phyloP scores from a whole-genome alignment of 1,140 invertebrate genomes.

The Zaprionus inermis region DNA sequence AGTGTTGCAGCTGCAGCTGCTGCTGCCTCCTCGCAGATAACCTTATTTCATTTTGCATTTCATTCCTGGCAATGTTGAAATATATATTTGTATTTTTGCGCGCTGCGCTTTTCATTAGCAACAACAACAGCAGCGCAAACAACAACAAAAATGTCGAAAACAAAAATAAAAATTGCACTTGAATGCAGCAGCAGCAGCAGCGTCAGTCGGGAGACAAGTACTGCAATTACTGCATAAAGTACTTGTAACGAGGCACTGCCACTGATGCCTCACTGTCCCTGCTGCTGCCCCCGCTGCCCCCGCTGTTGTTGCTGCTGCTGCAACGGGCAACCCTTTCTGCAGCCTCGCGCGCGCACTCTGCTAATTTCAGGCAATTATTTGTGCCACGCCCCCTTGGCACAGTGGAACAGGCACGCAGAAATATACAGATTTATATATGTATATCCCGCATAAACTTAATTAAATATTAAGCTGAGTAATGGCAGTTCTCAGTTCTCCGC shows the following conservation, averaged over 20 bases:
- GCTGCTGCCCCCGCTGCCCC: too few species aligned
- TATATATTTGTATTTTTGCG: constrained; percentile 47
- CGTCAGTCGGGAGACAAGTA: constrained; percentile 64
- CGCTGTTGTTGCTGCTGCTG: constrained; percentile 7
- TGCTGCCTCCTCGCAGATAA: constrained; percentile 28
- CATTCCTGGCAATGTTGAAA: constrained; percentile 18
- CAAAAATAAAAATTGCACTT: constrained; percentile 66
- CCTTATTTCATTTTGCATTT: constrained; percentile 48
- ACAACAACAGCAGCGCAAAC: background rate
- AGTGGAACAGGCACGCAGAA: background rate
- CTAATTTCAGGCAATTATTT: constrained; percentile 83
- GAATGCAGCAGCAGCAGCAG: constrained; percentile 41
- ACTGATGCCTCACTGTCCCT: constrained; percentile 30
- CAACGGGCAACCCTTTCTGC: constrained; percentile 21
- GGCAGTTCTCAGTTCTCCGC: background rate
- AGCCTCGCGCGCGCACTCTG: background rate
- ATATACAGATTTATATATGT: background rate
- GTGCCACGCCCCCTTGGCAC: constrained; percentile 47
- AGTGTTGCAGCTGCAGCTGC: constrained; percentile 17
- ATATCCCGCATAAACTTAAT: constrained; percentile 2
- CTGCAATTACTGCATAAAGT: constrained; percentile 81
- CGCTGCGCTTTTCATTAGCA: constrained; percentile 69
- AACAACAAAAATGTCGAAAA: constrained; percentile 16
- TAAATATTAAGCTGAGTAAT: constrained; percentile 9
- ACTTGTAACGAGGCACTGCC: constrained; percentile 69